phyloP scores from a whole-genome alignment of 30 jellyfish, hydroid and myxozoan species.

The Aurelia coerulea region DNA sequence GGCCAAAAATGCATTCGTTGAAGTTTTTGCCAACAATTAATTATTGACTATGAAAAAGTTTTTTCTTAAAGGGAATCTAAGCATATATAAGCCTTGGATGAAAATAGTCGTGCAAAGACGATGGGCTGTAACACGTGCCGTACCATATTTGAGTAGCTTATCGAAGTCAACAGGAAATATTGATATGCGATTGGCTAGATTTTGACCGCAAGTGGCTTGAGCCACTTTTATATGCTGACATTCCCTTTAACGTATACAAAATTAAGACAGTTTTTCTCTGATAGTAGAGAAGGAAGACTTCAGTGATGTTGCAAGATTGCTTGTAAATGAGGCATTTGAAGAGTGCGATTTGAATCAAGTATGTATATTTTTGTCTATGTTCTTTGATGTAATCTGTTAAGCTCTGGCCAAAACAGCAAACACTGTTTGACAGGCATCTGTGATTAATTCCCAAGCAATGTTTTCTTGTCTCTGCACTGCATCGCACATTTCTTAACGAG shows the following conservation, averaged over 20 bases:
- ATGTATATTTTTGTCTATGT: not conserved
- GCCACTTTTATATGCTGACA: too few species aligned
- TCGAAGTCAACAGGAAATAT: too few species aligned
- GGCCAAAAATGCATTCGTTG: not conserved
- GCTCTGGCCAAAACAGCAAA: not conserved
- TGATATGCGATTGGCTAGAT: too few species aligned
- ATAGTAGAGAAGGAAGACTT: constrained; percentile 27
- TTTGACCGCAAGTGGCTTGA: too few species aligned
- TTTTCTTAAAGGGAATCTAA: not conserved
- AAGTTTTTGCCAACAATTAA: not conserved
- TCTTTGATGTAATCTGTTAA: not conserved
- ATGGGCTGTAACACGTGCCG: too few species aligned
- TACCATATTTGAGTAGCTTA: too few species aligned
- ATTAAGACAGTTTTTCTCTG: not conserved
- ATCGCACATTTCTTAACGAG: too few species aligned
- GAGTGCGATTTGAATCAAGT: constrained; percentile 62
- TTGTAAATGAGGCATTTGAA: constrained; percentile 67
- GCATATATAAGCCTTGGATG: too few species aligned
- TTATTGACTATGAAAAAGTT: not conserved
- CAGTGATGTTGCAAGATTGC: constrained; percentile 52
- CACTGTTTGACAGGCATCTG: too few species aligned
- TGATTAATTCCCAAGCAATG: too few species aligned
- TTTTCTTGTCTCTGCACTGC: too few species aligned
- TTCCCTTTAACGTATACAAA: not conserved
- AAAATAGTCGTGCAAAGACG: too few species aligned